phyloP scores from a whole-genome alignment of 1,140 invertebrate species.

The Zaprionus nigranus region DNA sequence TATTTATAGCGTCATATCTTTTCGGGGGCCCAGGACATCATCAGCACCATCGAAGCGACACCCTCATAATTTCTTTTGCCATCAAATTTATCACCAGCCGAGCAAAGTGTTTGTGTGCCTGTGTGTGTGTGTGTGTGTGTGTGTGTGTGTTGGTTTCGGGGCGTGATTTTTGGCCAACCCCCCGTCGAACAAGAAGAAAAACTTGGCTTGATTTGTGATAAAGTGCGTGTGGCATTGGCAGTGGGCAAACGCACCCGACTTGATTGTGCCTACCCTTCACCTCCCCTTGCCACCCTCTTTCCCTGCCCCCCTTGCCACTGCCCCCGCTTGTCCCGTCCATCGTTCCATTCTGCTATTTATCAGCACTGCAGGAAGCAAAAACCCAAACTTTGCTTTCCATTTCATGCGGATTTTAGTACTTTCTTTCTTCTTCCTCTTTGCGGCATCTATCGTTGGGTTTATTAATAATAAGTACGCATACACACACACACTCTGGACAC shows the following conservation, averaged over 20 bases:
- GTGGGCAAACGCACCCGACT: constrained; percentile 9
- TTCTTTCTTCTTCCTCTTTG: constrained; percentile 17
- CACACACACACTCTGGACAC: constrained; percentile 15
- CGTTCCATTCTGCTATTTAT: constrained; percentile 60
- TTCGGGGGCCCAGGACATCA: constrained; percentile 73
- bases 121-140: neutral
- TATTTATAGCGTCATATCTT: constrained; percentile 79
- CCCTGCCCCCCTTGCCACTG: neutral
- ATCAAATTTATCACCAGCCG: constrained; percentile 76
- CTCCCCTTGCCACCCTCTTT: neutral
- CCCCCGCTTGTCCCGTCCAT: neutral
- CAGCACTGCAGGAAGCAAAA: constrained; percentile 25
- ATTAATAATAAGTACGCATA: constrained; percentile 68
- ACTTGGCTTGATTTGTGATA: constrained; percentile 80
- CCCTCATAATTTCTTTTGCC: constrained; percentile 77
- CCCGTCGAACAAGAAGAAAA: constrained; percentile 34
- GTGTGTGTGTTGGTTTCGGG: constrained; percentile 15
- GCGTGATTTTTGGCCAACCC: constrained; percentile 66
- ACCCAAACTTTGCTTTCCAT: constrained; percentile 76
- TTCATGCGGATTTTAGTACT: constrained; percentile 67
- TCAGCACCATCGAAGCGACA: constrained; percentile 56
- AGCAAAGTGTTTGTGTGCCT: constrained; percentile 25
- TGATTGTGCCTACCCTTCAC: neutral
- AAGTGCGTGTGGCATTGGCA: constrained; percentile 76
- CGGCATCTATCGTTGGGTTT: constrained; percentile 38